Evolutionary conservation across 2,888 invertebrate species (phyloP), one percentile per base, ranked within the genome.

Genomic region (Hyposoter dolosus): DNA sequence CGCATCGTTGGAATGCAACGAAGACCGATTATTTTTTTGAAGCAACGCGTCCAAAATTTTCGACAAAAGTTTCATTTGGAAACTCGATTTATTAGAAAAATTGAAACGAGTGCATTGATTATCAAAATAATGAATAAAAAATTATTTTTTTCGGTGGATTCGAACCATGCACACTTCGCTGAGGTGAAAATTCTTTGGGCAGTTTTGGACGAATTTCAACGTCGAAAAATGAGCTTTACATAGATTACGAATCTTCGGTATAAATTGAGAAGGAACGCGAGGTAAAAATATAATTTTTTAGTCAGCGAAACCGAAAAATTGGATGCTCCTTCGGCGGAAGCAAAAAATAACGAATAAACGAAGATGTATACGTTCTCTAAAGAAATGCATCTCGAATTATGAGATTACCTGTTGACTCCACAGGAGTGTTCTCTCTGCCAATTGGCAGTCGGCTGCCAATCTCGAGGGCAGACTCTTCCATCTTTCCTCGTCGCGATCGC

Each of bases 321-420:
- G 68, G 53, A 17, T 17, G 40, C 28, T 79, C 43, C 3, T 35
- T n/a, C 23, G 45, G 53, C 40, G 40, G 45, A 69, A 69, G 32
- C 32, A n/a, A 35, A 47, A 45, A 63, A 75, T 63, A 1, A 32
- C 19, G 10, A 50, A 32, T 0, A 63, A 35, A 40, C 35, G 12
- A 47, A 71, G 17, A 50, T 60, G 3, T 28, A 28, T 60, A 60
- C 15, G 60, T 28, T 60, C 3, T 60, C 28, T 60, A 60, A 77
- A 3, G 53, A 66, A 28, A 19, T 77, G 19, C 72, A 71, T 82
- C 83, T 63, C 78, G 53, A 63, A 40, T 89, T 83, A 89, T 75
- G 90, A 90, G 88, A 90, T 93, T 93, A 93, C 93, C 93, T 93
- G 93, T 88, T 93, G 93, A 89, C 92, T 93, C 93, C 93, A 93